Evolutionary conservation across 2,797 vertebrate genomes (phyloP), one percentile per base, ranked within the genome.

Genomic region (Malurus splendens): DNA sequence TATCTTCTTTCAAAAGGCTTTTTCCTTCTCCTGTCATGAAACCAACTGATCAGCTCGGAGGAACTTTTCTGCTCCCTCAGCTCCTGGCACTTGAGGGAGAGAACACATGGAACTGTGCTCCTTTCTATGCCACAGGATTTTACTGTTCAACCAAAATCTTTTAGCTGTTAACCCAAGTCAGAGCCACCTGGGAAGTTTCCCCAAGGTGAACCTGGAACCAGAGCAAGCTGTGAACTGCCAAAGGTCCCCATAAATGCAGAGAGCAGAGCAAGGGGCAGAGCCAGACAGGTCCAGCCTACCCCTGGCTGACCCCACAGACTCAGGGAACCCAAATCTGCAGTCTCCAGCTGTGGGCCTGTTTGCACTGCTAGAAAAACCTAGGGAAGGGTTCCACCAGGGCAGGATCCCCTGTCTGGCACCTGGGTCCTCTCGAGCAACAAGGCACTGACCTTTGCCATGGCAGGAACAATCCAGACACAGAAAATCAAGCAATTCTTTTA

Each of bases 271-370:
- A 1, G 15, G 50, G 25, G 52, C 22, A 65, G 44, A 57, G 36
- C 10, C 56, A 22, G 18, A 1, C 1, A n/a, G 48, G 12, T 7
- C 20, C 60, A 85, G 14, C 33, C 42, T 6, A 33, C 41, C 4
- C 51, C 76, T 41, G 32, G 36, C 70, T 3, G 7, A 39, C 30
- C 27, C 56, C 52, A 39, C 0, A 1, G 77, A 8, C 0, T 9
- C 18, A 10, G 54, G 28, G 71, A 47, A 38, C 7, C 16, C 61
- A 30, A 9, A 20, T 19, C 25, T 36, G n/a, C 86, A 78, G 32
- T 8, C 30, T 30, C 51, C 2, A 86, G 51, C 75, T 28, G 10
- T 3, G 16, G 8, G 20, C 2, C 25, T 4, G 17, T 44, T 16
- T 22, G 23, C 16, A 5, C 41, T 30, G 38, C 65, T 64, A 74